phyloP scores from a whole-genome alignment of 2,113 vertebrate species.

The Dipodomys spectabilis region DNA sequence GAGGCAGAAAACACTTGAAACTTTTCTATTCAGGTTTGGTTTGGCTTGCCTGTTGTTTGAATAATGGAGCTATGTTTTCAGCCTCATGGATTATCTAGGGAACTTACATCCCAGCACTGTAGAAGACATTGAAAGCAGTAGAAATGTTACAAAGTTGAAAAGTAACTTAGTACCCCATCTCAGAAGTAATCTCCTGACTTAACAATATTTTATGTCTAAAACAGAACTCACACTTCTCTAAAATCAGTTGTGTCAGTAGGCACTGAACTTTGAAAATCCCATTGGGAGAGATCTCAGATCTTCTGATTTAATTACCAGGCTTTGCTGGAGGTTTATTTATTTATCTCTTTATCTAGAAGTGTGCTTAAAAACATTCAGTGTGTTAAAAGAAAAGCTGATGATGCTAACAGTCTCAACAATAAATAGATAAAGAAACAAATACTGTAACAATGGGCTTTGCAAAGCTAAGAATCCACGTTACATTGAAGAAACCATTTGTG shows the following conservation, averaged over 20 bases:
- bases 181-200: conserved; percentile 43
- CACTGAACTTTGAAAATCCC: conserved; percentile 6
- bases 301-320: conserved; percentile 30
- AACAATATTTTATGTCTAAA: not conserved
- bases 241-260: conserved; percentile 16
- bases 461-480: conserved; percentile 14
- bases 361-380: conserved; percentile 31
- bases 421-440: conserved; percentile 16
- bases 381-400: conserved; percentile 29
- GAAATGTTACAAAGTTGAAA: conserved; percentile 16
- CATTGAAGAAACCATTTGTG: not conserved
- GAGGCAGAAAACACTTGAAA: not conserved
- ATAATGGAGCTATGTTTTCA: not conserved
- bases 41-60: not conserved
- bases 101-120: not conserved
- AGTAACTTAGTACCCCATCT: not conserved
- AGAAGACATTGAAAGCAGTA: not conserved
- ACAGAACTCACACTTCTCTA: not conserved
- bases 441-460: not conserved
- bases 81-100: not conserved
- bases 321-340: conserved; percentile 32
- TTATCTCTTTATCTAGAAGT: conserved; percentile 57
- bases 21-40: not conserved
- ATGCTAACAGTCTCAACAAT: conserved; percentile 2
- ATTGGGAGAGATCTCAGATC: not conserved